A percentile compares a stretch with the other conserved stretches of the same genome.
These are phyloP conservation scores for Peromyscus maniculatus DNA, from an alignment of 2,113 vertebrate species.

Conservation along the genomic window DNA sequence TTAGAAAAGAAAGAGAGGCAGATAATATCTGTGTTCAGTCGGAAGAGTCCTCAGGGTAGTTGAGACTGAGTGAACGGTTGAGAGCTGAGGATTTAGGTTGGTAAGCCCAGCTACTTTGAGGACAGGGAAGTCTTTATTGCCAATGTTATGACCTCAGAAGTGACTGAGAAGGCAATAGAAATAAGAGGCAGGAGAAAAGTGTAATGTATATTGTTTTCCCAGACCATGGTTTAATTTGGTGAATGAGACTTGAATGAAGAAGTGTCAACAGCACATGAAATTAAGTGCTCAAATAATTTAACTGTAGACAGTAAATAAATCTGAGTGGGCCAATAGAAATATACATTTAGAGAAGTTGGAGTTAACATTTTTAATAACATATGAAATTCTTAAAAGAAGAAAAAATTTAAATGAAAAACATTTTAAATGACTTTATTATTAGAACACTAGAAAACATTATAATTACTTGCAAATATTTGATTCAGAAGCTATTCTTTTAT, in stretches of 20 bases:
- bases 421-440: slow-evolving; percentile 25
- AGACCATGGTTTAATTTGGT: slow-evolving; percentile 10
- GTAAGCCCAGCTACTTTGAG: neutral
- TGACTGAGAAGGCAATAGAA: neutral
- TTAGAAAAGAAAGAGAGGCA: neutral
- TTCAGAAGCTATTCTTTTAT: slow-evolving; percentile 18
- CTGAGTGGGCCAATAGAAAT: neutral
- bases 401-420: neutral
- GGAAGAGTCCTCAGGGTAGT: neutral
- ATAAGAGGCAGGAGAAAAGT: neutral
- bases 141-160: neutral
- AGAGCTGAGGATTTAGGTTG: neutral
- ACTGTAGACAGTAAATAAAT: neutral
- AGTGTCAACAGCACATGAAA: neutral
- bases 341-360: slow-evolving; percentile 3
- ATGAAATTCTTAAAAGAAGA: neutral
- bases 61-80: neutral
- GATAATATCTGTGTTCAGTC: neutral
- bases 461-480: slow-evolving; percentile 8
- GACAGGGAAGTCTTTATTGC: neutral
- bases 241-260: slow-evolving; percentile 6
- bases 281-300: slow-evolving; percentile 39
- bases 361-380: neutral
- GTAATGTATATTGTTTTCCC: neutral
- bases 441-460: neutral